Evolutionary conservation across 2,888 invertebrate genomes (phyloP).

Genomic region (Drosophila kambysellisi): DNA sequence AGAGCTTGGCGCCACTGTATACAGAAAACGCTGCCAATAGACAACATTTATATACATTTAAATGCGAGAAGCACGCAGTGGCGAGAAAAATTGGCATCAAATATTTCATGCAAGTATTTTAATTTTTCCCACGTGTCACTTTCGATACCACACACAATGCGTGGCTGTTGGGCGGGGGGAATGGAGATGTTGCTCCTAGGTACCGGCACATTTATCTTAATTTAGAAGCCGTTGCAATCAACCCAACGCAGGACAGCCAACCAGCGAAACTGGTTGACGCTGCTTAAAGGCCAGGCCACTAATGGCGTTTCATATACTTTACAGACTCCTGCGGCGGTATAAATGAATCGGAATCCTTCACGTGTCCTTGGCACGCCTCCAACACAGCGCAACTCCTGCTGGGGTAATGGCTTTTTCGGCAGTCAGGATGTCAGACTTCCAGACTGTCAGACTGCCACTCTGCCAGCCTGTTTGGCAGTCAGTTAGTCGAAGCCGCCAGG

Average conservation of each 20-base stretch:
- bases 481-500: slow-evolving; percentile 13
- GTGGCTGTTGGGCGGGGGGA: not conserved
- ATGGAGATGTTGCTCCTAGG: slow-evolving; percentile 14
- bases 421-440: slow-evolving; percentile 14
- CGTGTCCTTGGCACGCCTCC: slow-evolving; percentile 68
- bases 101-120: slow-evolving; percentile 67
- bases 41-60: slow-evolving; percentile 68
- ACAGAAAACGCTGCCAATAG: slow-evolving; percentile 65
- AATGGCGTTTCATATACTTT: slow-evolving; percentile 51
- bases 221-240: slow-evolving; percentile 58
- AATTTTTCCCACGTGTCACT: slow-evolving; percentile 57
- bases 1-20: slow-evolving; percentile 35
- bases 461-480: not conserved
- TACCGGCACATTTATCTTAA: slow-evolving; percentile 68
- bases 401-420: slow-evolving; percentile 54
- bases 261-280: slow-evolving; percentile 50
- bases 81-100: slow-evolving; percentile 65
- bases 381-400: slow-evolving; percentile 17
- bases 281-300: slow-evolving; percentile 50
- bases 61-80: slow-evolving; percentile 10
- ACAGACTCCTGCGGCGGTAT: slow-evolving; percentile 35
- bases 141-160: slow-evolving; percentile 22
- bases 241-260: slow-evolving; percentile 24
- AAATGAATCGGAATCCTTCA: slow-evolving; percentile 74
- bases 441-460: slow-evolving; percentile 10